Base-by-base conservation (phyloP, 2,888 invertebrate genomes). In the Teleogryllus oceanicus region DNA sequence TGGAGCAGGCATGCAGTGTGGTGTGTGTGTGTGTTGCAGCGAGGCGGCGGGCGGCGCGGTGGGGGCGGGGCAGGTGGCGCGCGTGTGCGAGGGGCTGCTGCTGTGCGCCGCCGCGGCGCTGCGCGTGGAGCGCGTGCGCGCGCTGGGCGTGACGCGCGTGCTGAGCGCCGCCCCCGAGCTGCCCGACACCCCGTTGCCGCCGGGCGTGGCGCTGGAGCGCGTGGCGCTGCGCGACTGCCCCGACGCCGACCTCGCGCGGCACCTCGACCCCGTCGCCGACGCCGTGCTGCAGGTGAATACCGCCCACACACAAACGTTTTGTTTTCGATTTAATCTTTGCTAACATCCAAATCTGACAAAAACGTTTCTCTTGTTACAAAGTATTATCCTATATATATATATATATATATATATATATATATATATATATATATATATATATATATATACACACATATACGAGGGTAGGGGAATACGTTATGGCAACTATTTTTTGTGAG, bases 81-180 rank as follows among this genome's bases (percentile, higher is more conserved):
- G 93, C 83, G 90, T 96, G 83, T 92, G 93, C 2, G 91, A 93
- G 79, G 90, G 90, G 49, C 89, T 96, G 37, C 94, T 92, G 86
- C 90, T 96, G 74, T 93, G 94, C 84, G 95, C 95, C 18, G 96
- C 96, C 0, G 92, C 93, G 78, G 93, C 93, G 0, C 89, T 93
- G 24, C 90, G 92, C 78, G 92, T 92, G 2, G 91, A 92, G 4
- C 90, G 92, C 78, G 88, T 96, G 62, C 90, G 91, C 82, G 90
- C 90, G 2, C 88, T 93, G 51, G 91, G 91, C 77, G 92, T 96
- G 78, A 92, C 93, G 2, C 92, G 94, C 84, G 92, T 96, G 74
- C 91, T 96, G 79, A 96, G 94, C 85, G 93, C 92, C 24, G 95
- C 96, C 0, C 92, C 94, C 0, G 96, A 96, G 85, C 89, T 96